Conservation (phyloP, 2,888 invertebrate genomes). For the Molorchus minor region DNA sequence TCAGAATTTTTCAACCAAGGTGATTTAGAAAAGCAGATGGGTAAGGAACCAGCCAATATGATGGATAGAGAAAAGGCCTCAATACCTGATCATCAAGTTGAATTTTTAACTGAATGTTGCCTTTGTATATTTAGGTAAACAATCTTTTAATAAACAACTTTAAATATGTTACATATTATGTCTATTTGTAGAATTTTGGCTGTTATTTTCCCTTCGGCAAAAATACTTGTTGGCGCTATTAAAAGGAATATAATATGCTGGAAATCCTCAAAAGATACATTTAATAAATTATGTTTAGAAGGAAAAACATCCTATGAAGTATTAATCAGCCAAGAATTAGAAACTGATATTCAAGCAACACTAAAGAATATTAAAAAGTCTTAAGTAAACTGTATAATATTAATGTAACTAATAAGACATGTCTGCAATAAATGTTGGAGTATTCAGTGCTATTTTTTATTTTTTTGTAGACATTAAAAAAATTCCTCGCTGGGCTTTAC, state of each 20-base stretch:
- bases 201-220: conserved; percentile 65
- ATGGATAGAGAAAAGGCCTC: conserved; percentile 85
- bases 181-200: conserved; percentile 64
- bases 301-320: conserved; percentile 53
- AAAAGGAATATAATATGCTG: conserved; percentile 69
- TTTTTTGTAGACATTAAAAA: no score
- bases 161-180: neutral
- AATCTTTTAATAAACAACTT: neutral
- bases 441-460: neutral
- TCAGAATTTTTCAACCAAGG: conserved; percentile 90
- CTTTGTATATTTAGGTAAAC: conserved; percentile 65
- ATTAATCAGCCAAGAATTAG: conserved; percentile 51
- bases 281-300: conserved; percentile 49
- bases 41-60: conserved; percentile 75
- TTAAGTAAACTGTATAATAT: neutral
- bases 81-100: conserved; percentile 83
- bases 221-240: conserved; percentile 63
- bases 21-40: conserved; percentile 83
- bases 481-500: no score
- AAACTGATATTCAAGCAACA: conserved; percentile 47
- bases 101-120: conserved; percentile 69
- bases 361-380: conserved; percentile 23
- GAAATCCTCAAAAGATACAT: conserved; percentile 65
- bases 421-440: conserved; percentile 21
- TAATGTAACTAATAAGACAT: conserved; percentile 20